Percentiles rank a stretch among this genome's conserved stretches.
These are phyloP conservation scores for Piezodorus guildinii DNA, from an alignment of 1,140 invertebrate species.

Conservation along the genomic window DNA sequence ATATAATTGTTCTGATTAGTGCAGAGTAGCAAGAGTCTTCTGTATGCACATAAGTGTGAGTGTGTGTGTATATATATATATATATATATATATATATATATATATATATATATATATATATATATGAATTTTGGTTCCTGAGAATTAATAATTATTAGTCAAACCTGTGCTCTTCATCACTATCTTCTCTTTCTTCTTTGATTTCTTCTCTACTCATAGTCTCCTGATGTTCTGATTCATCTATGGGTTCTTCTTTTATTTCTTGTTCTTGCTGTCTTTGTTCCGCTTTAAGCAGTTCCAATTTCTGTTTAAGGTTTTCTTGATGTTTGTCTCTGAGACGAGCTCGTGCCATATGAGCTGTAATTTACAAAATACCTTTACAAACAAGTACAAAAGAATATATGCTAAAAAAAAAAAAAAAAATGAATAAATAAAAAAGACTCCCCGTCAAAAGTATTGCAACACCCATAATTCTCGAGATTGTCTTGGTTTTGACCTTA, in stretches of 20 bases:
- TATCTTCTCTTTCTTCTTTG: slow-evolving; percentile 29
- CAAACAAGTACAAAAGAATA: too few relatives aligned
- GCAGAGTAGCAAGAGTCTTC: too few relatives aligned
- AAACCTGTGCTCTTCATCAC: slow-evolving; percentile 29
- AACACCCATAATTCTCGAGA: too few relatives aligned
- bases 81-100: too few relatives aligned
- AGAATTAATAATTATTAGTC: background rate
- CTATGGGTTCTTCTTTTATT: slow-evolving; percentile 30
- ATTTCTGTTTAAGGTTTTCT: slow-evolving; percentile 77
- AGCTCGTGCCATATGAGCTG: slow-evolving; percentile 88
- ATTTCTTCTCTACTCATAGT: slow-evolving; percentile 24
- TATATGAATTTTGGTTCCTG: background rate
- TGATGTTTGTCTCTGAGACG: slow-evolving; percentile 85
- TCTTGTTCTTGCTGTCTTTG: slow-evolving; percentile 43
- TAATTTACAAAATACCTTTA: slow-evolving; percentile 16
- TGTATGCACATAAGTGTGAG: too few relatives aligned
- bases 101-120: too few relatives aligned
- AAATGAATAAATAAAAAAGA: too few relatives aligned
- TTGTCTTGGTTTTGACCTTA: too few relatives aligned
- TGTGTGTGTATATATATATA: too few relatives aligned
- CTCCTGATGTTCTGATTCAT: slow-evolving; percentile 28
- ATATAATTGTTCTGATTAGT: too few relatives aligned
- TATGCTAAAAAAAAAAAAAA: too few relatives aligned
- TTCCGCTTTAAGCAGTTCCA: slow-evolving; percentile 80
- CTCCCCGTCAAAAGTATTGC: too few relatives aligned